phyloP scores from a whole-genome alignment of 2,113 vertebrate genomes.

The Hystrix cristata region DNA sequence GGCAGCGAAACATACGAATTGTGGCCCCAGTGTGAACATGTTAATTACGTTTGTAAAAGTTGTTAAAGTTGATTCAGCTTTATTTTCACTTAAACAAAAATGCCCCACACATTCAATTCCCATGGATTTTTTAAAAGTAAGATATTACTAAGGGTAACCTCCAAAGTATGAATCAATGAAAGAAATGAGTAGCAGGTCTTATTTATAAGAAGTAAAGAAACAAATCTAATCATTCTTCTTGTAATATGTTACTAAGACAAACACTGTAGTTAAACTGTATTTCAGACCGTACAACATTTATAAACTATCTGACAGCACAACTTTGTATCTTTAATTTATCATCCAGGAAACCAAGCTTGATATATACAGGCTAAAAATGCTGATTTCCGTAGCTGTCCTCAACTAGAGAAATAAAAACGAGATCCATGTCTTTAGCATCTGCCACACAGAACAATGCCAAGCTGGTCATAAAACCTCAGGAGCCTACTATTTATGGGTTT shows the following conservation, averaged over 20 bases:
- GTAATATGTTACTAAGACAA: conserved; percentile 39
- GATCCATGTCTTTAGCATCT: background rate
- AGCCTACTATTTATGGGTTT: background rate
- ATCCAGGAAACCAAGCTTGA: conserved; percentile 5
- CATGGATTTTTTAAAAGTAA: background rate
- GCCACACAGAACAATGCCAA: background rate
- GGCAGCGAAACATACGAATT: background rate
- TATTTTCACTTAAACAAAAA: background rate
- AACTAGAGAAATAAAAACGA: background rate
- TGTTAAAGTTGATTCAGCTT: background rate
- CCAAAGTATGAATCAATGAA: conserved; percentile 14
- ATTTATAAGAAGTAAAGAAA: conserved; percentile 36
- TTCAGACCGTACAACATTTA: background rate
- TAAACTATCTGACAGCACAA: background rate
- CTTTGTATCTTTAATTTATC: conserved; percentile 31
- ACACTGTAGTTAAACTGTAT: conserved; percentile 39
- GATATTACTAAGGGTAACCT: conserved; percentile 9
- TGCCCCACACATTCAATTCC: background rate
- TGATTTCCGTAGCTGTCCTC: background rate
- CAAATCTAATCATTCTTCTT: background rate
- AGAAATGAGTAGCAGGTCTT: conserved; percentile 7
- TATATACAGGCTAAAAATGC: conserved; percentile 3
- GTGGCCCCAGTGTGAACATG: background rate
- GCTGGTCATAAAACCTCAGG: background rate
- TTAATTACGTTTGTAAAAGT: background rate